Base-by-base conservation (phyloP, 2,797 vertebrate genomes). In the Heterohyrax brucei region DNA sequence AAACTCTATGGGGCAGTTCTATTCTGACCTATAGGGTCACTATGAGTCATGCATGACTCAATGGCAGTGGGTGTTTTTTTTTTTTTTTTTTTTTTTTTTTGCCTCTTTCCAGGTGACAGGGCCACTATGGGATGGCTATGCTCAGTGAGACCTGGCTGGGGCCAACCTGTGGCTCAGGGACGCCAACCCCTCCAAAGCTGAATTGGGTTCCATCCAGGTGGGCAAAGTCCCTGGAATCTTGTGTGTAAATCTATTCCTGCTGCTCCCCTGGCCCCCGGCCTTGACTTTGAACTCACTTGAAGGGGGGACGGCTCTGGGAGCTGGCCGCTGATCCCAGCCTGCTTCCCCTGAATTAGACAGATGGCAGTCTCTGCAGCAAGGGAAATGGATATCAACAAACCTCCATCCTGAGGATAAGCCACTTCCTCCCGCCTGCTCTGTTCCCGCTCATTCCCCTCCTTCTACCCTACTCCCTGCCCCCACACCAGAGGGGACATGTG, bases 351-450 rank as follows among this genome's bases (percentile, higher is more conserved):
- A 68, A 92, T 91, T 30, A 66, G 50, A 8, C 4, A 1, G 61
- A 24, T 21, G 59, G 68, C 44, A 24, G 48, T 61, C 70, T 88
- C 87, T 79, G 26, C 83, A 21, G 16, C 86, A 53, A 84, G 79
- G 83, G 28, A 85, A 87, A 92, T 75, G 68, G 61, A 62, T 73
- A 64, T 81, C 90, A 62, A 92, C 78, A 94, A 68, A 68, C 79
- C 44, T 66, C 19, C 48, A 16, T 50, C 61, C 76, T 22, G 1
- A 33, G 78, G 93, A 72, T 83, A 59, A 96, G 22, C 87, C 13
- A 7, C 59, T 83, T 92, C 10, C 80, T 96, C 70, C 78, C 0
- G 4, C 82, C 78, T 0, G 0, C 28, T 44, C 0, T 21, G 3
- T 1, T 13, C 39, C 56, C 44, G 10, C 16, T 30, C 21, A 14